These are phyloP conservation scores for Doris montereyensis DNA, from an alignment of 2,888 invertebrate genomes.

Conservation along the genomic window DNA sequence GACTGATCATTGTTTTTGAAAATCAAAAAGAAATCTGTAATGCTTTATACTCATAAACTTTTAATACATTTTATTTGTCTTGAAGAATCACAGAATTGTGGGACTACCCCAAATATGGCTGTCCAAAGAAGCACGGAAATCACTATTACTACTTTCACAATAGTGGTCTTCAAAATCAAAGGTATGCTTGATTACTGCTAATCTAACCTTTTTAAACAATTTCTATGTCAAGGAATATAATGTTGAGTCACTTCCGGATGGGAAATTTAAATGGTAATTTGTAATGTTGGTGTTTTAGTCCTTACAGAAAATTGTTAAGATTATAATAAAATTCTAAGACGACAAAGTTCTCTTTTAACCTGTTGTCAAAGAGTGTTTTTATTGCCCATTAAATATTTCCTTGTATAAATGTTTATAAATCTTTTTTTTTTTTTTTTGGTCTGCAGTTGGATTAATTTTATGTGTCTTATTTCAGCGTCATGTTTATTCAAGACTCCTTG, in stretches of 20 bases:
- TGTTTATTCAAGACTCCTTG: constrained; percentile 88
- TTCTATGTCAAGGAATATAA: too few relatives aligned
- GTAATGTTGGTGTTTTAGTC: too few relatives aligned
- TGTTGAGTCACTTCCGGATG: too few relatives aligned
- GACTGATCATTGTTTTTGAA: too few relatives aligned
- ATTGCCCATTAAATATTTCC: too few relatives aligned
- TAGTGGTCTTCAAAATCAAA: constrained; percentile 96
- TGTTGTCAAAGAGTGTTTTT: background rate
- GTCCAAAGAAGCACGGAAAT: constrained; percentile 86
- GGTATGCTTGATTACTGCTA: too few relatives aligned
- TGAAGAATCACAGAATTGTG: constrained; percentile 87
- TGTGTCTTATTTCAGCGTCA: constrained; percentile 79
- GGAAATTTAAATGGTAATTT: too few relatives aligned
- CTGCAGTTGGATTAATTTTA: background rate
- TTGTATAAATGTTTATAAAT: too few relatives aligned
- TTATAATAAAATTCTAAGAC: too few relatives aligned
- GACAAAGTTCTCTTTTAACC: background rate
- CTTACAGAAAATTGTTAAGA: too few relatives aligned
- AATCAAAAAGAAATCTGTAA: background rate
- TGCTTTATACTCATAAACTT: background rate
- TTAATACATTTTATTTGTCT: background rate
- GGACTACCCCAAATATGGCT: constrained; percentile 97
- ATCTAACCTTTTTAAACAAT: too few relatives aligned
- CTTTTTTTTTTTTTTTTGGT: background rate
- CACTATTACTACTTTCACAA: constrained; percentile 94